Evolutionary conservation across 1,140 invertebrate species (phyloP).

Genomic region (Heliconius hewitsoni): DNA sequence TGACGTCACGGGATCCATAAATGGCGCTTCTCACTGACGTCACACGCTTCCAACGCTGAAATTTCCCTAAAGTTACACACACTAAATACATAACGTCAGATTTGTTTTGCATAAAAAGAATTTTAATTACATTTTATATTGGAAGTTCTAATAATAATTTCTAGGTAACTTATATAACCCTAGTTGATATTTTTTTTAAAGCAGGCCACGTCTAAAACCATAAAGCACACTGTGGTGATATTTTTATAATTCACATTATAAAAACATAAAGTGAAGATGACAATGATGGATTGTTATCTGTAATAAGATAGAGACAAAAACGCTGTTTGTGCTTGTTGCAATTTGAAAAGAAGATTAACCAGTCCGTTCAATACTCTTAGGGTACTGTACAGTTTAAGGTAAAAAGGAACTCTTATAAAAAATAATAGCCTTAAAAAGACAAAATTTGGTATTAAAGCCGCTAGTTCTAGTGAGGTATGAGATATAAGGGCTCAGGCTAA

Average conservation of each 20-base stretch:
- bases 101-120: background rate
- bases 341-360: constrained; percentile 21
- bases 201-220: background rate
- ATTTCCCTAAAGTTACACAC: background rate
- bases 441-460: too few species aligned
- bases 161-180: too few species aligned
- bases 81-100: too few species aligned
- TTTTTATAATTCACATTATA: constrained; percentile 7
- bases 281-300: constrained; percentile 42
- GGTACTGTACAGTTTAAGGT: too few species aligned
- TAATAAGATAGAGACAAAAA: constrained; percentile 29
- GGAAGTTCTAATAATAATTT: background rate
- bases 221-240: background rate
- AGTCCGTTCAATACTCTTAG: constrained; percentile 14
- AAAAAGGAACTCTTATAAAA: too few species aligned
- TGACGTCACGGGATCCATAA: constrained; percentile 37
- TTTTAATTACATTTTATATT: background rate
- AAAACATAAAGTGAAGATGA: constrained; percentile 34
- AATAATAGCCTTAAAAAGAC: too few species aligned
- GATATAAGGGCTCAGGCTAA: too few species aligned
- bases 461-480: too few species aligned
- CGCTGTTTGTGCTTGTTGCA: background rate
- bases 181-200: background rate
- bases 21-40: constrained; percentile 44
- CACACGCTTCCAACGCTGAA: constrained; percentile 36